Conservation (phyloP, 2,888 invertebrate species). For the Danaus chrysippus region DNA sequence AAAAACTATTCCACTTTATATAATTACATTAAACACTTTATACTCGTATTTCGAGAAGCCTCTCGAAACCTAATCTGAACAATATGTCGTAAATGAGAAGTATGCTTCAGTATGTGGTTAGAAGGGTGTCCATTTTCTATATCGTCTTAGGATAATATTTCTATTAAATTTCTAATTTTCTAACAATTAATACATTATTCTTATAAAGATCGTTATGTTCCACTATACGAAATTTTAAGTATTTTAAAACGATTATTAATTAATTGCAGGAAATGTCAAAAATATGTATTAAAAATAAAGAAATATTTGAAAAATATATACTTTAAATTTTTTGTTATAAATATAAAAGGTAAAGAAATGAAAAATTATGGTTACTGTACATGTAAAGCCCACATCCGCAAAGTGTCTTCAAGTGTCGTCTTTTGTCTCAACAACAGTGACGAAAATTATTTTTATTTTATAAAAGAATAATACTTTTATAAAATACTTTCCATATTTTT, state of each 20-base stretch:
- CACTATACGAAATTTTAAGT: no score
- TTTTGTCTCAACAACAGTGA: slow-evolving; percentile 7
- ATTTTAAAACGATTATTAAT: no score
- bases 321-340: neutral
- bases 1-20: neutral
- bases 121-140: neutral
- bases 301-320: no score
- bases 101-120: slow-evolving; percentile 7
- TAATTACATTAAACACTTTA: slow-evolving; percentile 5
- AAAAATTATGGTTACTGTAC: neutral
- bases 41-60: slow-evolving; percentile 1
- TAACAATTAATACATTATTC: neutral
- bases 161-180: neutral
- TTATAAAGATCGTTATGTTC: neutral
- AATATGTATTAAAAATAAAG: no score
- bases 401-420: slow-evolving; percentile 6
- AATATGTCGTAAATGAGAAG: slow-evolving; percentile 7
- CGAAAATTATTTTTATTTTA: slow-evolving; percentile 1
- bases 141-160: neutral
- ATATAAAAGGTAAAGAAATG: neutral
- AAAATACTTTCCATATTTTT: neutral
- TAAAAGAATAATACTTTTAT: neutral
- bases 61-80: slow-evolving; percentile 6
- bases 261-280: no score
- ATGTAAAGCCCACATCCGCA: slow-evolving; percentile 2